Evolutionary conservation across 2,113 vertebrate species (phyloP), one percentile per base, ranked within the genome.

Genomic region (Campylomormyrus tamandua): DNA sequence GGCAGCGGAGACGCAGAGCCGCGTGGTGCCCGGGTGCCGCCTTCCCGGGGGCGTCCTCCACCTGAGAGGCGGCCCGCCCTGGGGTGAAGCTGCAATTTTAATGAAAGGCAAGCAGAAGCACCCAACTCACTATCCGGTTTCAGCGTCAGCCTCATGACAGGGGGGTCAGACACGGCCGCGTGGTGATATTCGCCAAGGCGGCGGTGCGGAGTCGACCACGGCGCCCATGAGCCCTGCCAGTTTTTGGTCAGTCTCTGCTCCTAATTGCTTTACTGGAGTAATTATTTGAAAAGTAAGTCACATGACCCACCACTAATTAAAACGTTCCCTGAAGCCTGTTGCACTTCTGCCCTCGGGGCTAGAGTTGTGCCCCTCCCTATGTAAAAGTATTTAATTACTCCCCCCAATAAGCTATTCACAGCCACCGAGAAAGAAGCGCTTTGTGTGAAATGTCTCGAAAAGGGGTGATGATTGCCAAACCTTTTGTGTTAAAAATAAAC

Each of bases 341-440:
- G 83, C 35, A 84, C 74, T 42, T 80, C 74, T 80, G 74, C 74
- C 74, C 74, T 39, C 7, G 7, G 83, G 45, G 42, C 83, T n/a
- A 27, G 42, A 84, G 19, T 48, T n/a, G 21, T 84, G 35, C 45
- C 5, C 39, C 83, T 39, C 80, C 83, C 24, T 3, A 48, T 84
- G 45, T 84, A 84, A 84, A 84, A 48, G 45, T 45, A 84, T 84
- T 84, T 84, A 46, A 84, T 84, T 84, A 80, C 74, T 80, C 31
- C 74, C 2, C 24, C 83, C 21, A 84, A 24, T 45, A 24, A 46
- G 42, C 24, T 84, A 45, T 48, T 11, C 39, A 13, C 21, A 24
- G 80, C 45, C 8, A 48, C 83, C 1, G 39, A 84, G 45, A 21
- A 84, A 10, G 83, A 84, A 8, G 15, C 7, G 6, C 83, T n/a